These are phyloP conservation scores for Tinea trinotella DNA, from an alignment of 2,888 invertebrate genomes.

Conservation along the genomic window DNA sequence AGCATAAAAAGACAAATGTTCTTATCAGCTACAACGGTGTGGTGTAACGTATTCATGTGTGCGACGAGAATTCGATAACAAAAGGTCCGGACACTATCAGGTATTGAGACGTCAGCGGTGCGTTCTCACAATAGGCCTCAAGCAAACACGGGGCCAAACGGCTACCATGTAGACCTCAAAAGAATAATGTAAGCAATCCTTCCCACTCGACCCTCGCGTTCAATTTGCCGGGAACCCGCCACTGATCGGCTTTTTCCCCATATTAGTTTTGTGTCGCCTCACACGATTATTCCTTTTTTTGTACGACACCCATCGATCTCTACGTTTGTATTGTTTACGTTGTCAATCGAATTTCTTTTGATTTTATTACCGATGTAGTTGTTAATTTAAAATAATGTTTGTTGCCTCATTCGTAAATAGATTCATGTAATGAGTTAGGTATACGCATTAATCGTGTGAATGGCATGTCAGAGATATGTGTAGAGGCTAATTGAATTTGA, in stretches of 20 bases:
- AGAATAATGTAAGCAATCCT: slow-evolving; percentile 28
- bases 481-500: slow-evolving; percentile 54
- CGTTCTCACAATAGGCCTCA: slow-evolving; percentile 19
- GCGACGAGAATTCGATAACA: slow-evolving; percentile 29
- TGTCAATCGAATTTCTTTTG: slow-evolving; percentile 1
- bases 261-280: slow-evolving; percentile 23
- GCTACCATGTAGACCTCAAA: slow-evolving; percentile 23
- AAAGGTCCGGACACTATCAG: slow-evolving; percentile 25
- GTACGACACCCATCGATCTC: slow-evolving; percentile 12
- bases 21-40: not conserved
- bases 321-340: not conserved
- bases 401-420: not conserved
- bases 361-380: not conserved
- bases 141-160: slow-evolving; percentile 17
- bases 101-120: slow-evolving; percentile 28
- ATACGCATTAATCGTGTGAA: slow-evolving; percentile 43
- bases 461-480: slow-evolving; percentile 31
- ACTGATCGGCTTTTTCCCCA: slow-evolving; percentile 26
- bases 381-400: not conserved
- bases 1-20: slow-evolving; percentile 12
- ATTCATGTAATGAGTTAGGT: slow-evolving; percentile 31
- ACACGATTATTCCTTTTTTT: slow-evolving; percentile 18
- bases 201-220: slow-evolving; percentile 24
- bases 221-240: slow-evolving; percentile 27
- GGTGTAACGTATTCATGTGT: slow-evolving; percentile 27